These are phyloP conservation scores for Apotomis capreana DNA, from an alignment of 2,888 invertebrate genomes.

Conservation along the genomic window DNA sequence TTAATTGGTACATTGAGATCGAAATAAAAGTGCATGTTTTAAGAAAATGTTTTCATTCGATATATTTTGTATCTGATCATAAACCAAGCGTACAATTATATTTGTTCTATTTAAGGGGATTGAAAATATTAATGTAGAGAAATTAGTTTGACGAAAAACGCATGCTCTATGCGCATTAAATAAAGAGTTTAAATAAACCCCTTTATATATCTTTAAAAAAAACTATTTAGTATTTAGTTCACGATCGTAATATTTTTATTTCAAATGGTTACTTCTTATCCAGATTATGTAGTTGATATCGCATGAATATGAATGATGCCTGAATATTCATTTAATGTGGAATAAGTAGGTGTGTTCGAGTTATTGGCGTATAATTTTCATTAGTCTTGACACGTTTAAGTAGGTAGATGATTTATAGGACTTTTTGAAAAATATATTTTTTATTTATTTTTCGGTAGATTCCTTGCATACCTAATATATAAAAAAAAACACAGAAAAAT, in stretches of 20 bases:
- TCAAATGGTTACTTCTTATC: constrained; percentile 19
- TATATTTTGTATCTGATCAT: too few relatives aligned
- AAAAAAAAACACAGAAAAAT: too few relatives aligned
- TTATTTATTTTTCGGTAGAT: background rate
- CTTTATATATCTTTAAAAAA: too few relatives aligned
- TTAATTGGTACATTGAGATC: background rate
- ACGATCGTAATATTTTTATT: background rate
- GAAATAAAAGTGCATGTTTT: background rate
- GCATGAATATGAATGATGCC: constrained; percentile 23
- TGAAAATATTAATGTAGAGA: too few relatives aligned
- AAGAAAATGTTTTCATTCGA: background rate
- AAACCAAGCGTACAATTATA: too few relatives aligned
- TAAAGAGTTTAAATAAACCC: too few relatives aligned
- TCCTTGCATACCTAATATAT: too few relatives aligned
- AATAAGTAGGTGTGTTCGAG: constrained; percentile 31
- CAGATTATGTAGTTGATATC: constrained; percentile 23
- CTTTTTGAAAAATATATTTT: background rate
- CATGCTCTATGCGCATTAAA: too few relatives aligned
- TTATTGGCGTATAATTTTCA: constrained; percentile 33
- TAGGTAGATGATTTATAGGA: background rate
- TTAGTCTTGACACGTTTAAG: background rate
- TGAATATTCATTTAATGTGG: constrained; percentile 27
- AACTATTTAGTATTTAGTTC: background rate
- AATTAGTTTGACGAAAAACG: too few relatives aligned
- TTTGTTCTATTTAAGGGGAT: too few relatives aligned